Conservation (phyloP, 2,888 invertebrate species). For the Cryptus viduatorius region DNA sequence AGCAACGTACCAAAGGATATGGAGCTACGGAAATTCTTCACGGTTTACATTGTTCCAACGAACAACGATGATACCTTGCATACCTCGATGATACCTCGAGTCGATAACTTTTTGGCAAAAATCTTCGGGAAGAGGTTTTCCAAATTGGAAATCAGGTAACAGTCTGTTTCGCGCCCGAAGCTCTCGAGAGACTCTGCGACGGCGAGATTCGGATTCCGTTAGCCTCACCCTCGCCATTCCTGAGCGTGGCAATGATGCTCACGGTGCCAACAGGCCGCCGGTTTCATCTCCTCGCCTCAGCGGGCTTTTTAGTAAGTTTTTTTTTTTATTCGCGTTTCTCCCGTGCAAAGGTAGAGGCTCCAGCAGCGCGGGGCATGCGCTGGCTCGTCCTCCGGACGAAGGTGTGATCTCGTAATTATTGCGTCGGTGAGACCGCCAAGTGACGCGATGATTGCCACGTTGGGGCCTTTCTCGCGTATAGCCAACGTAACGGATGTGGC, state of each 20-base stretch:
- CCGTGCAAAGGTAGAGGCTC: conserved; percentile 20
- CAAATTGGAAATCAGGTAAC: conserved; percentile 44
- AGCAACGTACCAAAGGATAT: neutral
- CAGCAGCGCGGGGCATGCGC: conserved; percentile 63
- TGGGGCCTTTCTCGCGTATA: conserved; percentile 37
- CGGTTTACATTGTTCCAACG: neutral
- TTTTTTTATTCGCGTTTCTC: conserved; percentile 41
- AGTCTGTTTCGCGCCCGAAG: conserved; percentile 17
- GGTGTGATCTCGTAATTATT: conserved; percentile 82
- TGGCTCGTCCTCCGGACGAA: conserved; percentile 68
- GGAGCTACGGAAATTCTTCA: conserved; percentile 5
- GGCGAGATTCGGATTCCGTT: conserved; percentile 64
- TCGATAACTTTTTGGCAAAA: neutral
- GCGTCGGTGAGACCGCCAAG: conserved; percentile 76
- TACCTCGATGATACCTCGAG: neutral
- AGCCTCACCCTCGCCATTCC: conserved; percentile 47
- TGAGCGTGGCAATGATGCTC: conserved; percentile 29
- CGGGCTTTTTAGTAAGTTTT: conserved; percentile 43
- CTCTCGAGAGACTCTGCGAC: conserved; percentile 14
- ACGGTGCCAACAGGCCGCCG: conserved; percentile 36
- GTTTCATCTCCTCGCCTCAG: conserved; percentile 56
- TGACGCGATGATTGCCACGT: conserved; percentile 81
- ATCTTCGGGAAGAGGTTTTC: neutral
- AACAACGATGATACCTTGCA: neutral
- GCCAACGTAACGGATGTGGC: conserved; percentile 15